These are phyloP conservation scores for Onychomys torridus DNA, from an alignment of 2,797 vertebrate species.

Conservation along the genomic window DNA sequence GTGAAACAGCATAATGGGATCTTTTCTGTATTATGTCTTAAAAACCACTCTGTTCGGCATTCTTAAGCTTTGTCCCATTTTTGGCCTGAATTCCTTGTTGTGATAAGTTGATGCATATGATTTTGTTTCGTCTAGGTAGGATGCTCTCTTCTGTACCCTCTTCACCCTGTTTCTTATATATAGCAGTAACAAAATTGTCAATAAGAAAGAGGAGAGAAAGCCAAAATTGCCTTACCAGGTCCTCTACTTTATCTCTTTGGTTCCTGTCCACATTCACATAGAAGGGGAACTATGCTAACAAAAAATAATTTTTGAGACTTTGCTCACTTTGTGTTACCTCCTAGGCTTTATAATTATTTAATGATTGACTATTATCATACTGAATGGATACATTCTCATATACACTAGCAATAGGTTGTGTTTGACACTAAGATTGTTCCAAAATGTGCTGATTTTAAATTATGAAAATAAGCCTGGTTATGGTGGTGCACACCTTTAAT, in stretches of 20 bases:
- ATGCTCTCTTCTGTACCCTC: background rate
- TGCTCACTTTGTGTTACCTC: background rate
- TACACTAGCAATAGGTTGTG: background rate
- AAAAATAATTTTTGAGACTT: background rate
- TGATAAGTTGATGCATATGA: background rate
- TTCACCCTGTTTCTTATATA: background rate
- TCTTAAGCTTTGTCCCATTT: background rate
- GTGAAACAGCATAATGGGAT: background rate
- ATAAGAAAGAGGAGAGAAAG: background rate
- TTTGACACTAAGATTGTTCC: background rate
- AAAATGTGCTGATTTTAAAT: constrained; percentile 32
- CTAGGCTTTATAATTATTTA: background rate
- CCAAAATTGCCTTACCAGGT: background rate
- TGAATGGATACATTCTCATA: background rate
- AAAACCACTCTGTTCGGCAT: background rate
- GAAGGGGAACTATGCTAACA: background rate
- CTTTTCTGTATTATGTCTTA: background rate
- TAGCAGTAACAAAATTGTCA: background rate
- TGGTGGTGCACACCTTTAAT: background rate
- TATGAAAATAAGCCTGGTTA: background rate
- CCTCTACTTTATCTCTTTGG: background rate
- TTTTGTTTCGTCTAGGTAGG: background rate
- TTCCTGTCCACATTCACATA: background rate
- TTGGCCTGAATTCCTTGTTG: constrained; percentile 8
- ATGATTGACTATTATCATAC: background rate